Evolutionary conservation across 2,113 vertebrate genomes (phyloP).

Genomic region (Cyanocitta stelleri): DNA sequence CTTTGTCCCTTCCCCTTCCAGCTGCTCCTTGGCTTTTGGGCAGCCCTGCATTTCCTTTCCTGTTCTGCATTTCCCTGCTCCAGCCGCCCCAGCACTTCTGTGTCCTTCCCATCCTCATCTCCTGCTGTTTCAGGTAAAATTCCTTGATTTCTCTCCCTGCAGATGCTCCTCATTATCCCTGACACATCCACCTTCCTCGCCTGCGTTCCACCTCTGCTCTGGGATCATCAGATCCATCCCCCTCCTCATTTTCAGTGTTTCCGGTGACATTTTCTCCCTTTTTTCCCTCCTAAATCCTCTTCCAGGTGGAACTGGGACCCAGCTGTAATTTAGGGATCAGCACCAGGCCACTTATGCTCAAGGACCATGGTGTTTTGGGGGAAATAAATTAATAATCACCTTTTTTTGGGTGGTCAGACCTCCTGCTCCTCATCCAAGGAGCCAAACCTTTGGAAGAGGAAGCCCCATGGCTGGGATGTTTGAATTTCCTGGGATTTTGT

Average conservation of each 20-base stretch:
- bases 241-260: neutral
- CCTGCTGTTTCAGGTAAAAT: neutral
- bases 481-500: neutral
- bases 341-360: too few relatives aligned
- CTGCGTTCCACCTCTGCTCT: neutral
- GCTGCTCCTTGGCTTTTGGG: neutral
- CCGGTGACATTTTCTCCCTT: neutral
- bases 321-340: neutral
- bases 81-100: neutral
- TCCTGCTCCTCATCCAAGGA: neutral
- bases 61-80: neutral
- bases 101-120: neutral
- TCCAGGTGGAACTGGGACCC: neutral
- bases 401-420: neutral
- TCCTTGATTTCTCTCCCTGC: neutral
- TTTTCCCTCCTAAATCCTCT: neutral
- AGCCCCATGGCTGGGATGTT: rapidly evolving
- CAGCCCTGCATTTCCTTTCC: neutral
- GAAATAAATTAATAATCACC: neutral
- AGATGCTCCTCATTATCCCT: neutral
- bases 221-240: neutral
- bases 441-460: neutral
- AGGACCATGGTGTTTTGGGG: rapidly evolving
- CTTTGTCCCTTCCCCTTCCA: neutral
- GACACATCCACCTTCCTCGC: neutral